A percentile compares a stretch with the other conserved stretches of the same genome.
These are phyloP conservation scores for Heliangelus exortis DNA, from an alignment of 2,797 vertebrate genomes.

Conservation along the genomic window DNA sequence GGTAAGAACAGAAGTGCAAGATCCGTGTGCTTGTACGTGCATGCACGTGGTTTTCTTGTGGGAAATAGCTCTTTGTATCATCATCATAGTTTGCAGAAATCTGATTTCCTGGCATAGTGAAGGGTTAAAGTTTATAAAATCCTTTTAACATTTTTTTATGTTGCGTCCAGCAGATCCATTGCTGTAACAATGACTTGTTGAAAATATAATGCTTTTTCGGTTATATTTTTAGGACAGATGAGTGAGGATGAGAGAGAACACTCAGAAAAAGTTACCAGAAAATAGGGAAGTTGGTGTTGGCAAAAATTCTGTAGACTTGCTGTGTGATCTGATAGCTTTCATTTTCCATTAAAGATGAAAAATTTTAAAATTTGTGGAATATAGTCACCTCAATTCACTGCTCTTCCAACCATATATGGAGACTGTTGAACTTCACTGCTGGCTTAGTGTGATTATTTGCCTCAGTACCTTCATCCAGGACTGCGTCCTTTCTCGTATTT, in stretches of 20 bases:
- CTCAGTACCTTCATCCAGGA: background rate
- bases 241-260: background rate
- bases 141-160: background rate
- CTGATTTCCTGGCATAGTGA: background rate
- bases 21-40: background rate
- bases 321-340: background rate
- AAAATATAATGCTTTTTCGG: background rate
- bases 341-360: background rate
- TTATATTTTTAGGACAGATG: background rate
- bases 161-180: background rate
- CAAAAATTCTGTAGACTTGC: background rate
- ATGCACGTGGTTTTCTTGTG: background rate
- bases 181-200: background rate
- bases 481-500: background rate
- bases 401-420: background rate
- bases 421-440: background rate
- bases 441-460: background rate
- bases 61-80: background rate
- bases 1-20: conserved; percentile 74
- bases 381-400: background rate
- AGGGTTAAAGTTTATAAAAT: background rate
- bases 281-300: background rate
- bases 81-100: background rate
- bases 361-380: background rate
- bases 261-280: conserved; percentile 1